Conservation (phyloP, 2,888 invertebrate species). For the Nezara viridula region DNA sequence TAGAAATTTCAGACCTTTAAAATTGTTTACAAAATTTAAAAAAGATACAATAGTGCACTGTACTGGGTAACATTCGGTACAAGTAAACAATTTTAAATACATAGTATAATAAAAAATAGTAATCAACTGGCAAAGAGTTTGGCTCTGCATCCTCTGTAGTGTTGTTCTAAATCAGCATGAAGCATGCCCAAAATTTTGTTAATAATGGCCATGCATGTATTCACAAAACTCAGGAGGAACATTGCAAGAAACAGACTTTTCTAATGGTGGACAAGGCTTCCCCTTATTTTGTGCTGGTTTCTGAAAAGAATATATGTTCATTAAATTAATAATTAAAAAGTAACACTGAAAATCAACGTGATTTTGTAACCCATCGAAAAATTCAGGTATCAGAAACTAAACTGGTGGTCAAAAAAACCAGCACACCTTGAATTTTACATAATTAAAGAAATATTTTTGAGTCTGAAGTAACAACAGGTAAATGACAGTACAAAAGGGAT, state of each 20-base stretch:
- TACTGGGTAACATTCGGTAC: background rate
- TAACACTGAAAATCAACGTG: background rate
- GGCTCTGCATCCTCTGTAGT: background rate
- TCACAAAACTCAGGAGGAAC: constrained; percentile 62
- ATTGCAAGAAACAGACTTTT: constrained; percentile 60
- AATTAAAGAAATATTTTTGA: no score
- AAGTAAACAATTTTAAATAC: background rate
- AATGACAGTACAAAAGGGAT: no score
- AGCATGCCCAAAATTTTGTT: background rate
- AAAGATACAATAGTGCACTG: background rate
- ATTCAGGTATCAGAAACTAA: background rate
- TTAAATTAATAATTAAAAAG: background rate
- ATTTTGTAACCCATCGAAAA: background rate
- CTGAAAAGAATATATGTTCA: constrained; percentile 68
- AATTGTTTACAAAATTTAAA: background rate
- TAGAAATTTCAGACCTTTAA: background rate
- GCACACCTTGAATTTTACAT: no score
- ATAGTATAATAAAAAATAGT: no score
- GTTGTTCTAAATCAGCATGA: background rate
- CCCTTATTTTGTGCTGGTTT: constrained; percentile 76
- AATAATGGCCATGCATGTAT: background rate
- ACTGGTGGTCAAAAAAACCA: no score
- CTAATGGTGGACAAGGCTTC: constrained; percentile 73
- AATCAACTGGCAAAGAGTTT: background rate
- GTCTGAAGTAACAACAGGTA: no score